phyloP scores from a whole-genome alignment of 2,888 invertebrate species.

The Ormyrus labotus region DNA sequence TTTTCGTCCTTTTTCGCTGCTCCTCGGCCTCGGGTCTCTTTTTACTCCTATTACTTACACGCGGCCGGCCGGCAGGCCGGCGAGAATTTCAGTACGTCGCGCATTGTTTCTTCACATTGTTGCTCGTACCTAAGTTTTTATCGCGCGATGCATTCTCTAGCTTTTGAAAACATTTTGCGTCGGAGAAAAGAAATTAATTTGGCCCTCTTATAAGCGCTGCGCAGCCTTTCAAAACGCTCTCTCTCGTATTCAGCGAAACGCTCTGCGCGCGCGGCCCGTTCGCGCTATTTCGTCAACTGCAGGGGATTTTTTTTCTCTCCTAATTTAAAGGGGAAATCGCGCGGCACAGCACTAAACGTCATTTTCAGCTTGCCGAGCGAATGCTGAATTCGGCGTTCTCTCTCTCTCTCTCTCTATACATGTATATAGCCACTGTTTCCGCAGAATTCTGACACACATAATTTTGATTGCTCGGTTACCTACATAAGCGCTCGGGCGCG shows the following conservation, averaged over 20 bases:
- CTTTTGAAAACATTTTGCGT: conserved; percentile 13
- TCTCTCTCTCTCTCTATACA: too few species aligned
- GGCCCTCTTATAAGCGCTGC: conserved; percentile 12
- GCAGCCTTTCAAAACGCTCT: too few species aligned
- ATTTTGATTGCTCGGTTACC: conserved; percentile 47
- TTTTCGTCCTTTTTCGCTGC: not conserved
- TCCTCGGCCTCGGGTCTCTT: not conserved
- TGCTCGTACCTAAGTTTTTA: conserved; percentile 34
- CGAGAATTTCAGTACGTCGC: conserved; percentile 42
- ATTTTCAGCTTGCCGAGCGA: too few species aligned
- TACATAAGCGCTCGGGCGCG: conserved; percentile 36
- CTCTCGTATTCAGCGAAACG: too few species aligned
- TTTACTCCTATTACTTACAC: conserved; percentile 35
- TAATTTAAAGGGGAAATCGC: too few species aligned
- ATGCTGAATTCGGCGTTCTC: too few species aligned
- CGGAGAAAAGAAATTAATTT: conserved; percentile 40
- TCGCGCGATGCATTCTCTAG: conserved; percentile 32
- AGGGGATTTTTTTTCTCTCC: too few species aligned
- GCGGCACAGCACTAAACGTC: too few species aligned
- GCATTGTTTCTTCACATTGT: conserved; percentile 55
- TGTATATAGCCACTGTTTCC: too few species aligned
- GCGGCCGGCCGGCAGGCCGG: not conserved
- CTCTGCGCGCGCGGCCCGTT: too few species aligned
- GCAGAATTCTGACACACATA: conserved; percentile 53
- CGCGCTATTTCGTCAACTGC: too few species aligned